Percentiles rank a stretch among this genome's conserved stretches.
Conservation (phyloP, 1,140 invertebrate species). For the Helicorthomorpha holstii region DNA sequence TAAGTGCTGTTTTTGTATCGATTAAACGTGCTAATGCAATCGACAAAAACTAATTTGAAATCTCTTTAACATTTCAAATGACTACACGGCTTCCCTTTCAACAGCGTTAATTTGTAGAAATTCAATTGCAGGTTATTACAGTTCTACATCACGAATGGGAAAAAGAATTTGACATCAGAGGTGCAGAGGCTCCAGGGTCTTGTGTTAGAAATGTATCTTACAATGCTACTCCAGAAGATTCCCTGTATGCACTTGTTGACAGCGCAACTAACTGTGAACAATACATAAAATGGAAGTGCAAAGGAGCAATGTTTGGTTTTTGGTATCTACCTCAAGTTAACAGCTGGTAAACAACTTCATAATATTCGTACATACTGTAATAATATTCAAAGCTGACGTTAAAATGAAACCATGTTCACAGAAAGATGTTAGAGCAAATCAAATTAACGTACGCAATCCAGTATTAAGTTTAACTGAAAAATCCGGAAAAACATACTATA, state of each 20-base stretch:
- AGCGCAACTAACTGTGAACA: slow-evolving; percentile 17
- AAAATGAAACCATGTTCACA: no score
- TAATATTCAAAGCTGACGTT: no score
- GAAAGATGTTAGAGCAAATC: no score
- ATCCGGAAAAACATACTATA: no score
- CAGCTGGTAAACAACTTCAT: neutral
- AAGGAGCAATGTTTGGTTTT: slow-evolving; percentile 16
- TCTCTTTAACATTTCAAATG: neutral
- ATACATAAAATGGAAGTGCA: slow-evolving; percentile 16
- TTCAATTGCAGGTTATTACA: slow-evolving; percentile 10
- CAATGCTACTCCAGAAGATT: slow-evolving; percentile 1
- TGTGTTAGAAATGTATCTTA: slow-evolving; percentile 14
- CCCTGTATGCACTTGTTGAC: slow-evolving; percentile 13
- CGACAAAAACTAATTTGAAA: neutral
- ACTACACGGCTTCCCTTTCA: no score
- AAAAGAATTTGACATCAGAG: slow-evolving; percentile 8
- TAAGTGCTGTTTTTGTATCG: neutral
- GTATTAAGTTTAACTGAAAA: no score
- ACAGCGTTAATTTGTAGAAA: no score
- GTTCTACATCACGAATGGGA: slow-evolving; percentile 17
- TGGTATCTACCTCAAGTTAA: slow-evolving; percentile 14
- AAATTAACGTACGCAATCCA: no score
- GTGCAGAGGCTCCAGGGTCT: slow-evolving; percentile 14
- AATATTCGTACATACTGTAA: neutral
- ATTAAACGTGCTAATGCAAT: neutral